Conservation (phyloP, 2,797 vertebrate species). For the Coendou prehensilis region DNA sequence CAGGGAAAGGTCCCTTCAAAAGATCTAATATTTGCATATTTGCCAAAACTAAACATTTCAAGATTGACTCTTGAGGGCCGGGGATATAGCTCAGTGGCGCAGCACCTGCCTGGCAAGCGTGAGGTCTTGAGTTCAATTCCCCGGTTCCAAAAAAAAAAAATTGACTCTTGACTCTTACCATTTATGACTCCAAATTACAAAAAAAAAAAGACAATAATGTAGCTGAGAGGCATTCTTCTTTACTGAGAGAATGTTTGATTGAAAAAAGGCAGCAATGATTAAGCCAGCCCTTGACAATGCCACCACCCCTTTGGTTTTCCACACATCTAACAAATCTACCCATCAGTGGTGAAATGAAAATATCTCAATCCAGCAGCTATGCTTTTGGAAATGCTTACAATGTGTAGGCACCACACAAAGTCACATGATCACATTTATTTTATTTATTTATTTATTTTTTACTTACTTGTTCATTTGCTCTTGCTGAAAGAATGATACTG, state of each 20-base stretch:
- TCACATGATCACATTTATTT: not conserved
- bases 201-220: not conserved
- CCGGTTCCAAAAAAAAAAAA: not conserved
- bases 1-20: not conserved
- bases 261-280: not conserved
- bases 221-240: not conserved
- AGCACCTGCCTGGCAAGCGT: no score
- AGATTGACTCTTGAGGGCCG: not conserved
- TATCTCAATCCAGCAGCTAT: not conserved
- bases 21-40: not conserved
- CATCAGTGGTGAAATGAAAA: not conserved
- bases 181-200: not conserved
- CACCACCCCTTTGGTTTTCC: not conserved
- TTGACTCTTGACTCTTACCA: not conserved
- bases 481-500: not conserved
- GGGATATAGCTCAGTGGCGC: no score
- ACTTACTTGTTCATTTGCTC: not conserved
- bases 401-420: not conserved
- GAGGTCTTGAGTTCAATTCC: no score
- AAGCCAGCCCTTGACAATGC: not conserved
- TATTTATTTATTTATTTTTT: not conserved
- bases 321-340: not conserved
- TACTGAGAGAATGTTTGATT: not conserved
- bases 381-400: not conserved
- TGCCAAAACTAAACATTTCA: not conserved